Conservation (phyloP, 2,888 invertebrate species). For the Phyllotreta striolata region DNA sequence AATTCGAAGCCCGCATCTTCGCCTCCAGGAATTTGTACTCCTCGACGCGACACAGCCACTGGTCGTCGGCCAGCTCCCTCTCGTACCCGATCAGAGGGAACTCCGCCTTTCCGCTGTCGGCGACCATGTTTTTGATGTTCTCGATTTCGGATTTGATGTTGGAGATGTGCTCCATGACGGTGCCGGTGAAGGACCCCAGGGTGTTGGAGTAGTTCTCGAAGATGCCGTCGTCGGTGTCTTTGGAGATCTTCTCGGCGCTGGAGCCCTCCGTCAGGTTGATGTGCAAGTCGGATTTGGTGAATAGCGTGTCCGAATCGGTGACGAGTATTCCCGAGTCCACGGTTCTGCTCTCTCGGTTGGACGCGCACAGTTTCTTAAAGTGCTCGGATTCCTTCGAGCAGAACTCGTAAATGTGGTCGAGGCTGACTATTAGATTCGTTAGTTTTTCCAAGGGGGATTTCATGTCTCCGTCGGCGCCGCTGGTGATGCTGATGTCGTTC, state of each 20-base stretch:
- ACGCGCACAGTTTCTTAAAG: neutral
- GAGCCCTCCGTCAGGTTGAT: too few relatives aligned
- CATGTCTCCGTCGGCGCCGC: neutral
- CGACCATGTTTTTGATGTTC: constrained; percentile 1
- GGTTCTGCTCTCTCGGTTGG: neutral
- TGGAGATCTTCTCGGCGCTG: neutral
- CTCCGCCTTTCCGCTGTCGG: neutral
- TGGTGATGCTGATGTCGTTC: too few relatives aligned
- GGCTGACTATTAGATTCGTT: constrained; percentile 3
- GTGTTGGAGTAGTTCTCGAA: neutral
- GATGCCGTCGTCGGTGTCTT: neutral
- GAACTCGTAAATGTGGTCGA: constrained; percentile 12
- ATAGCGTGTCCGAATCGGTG: too few relatives aligned
- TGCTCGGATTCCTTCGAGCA: constrained; percentile 6
- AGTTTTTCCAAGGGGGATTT: constrained; percentile 8
- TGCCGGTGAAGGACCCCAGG: constrained; percentile 1
- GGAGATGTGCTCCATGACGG: constrained; percentile 7
- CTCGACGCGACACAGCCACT: constrained; percentile 6
- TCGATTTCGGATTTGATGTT: constrained; percentile 12
- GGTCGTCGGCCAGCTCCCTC: neutral
- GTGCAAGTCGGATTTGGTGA: too few relatives aligned
- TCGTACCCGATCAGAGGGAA: neutral
- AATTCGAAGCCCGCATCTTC: constrained; percentile 22
- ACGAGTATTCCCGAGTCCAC: too few relatives aligned
- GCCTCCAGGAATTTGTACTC: constrained; percentile 19